Base-by-base conservation (phyloP, 1,140 invertebrate species). In the Mesaphorura yosii region DNA sequence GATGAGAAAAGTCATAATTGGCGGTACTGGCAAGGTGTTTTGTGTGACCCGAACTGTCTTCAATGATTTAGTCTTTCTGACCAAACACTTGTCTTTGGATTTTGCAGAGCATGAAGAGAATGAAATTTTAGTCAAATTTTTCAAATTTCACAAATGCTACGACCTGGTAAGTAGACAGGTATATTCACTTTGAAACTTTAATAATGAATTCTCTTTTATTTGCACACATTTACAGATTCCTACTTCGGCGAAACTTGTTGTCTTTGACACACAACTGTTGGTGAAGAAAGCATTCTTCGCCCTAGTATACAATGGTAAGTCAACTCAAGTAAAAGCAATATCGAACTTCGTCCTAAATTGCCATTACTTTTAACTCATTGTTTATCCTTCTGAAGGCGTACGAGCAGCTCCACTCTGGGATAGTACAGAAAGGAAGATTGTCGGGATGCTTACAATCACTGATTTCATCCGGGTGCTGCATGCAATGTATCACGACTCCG, bases 211-310 rank as follows among this genome's bases (percentile, higher is more conserved):
- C n/a, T n/a, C n/a, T n/a, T n/a, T n/a, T n/a, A n/a, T n/a, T n/a
- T n/a, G n/a, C n/a, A n/a, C n/a, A n/a, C n/a, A n/a, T n/a, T n/a
- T n/a, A n/a, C n/a, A n/a, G n/a, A 98, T 99, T 70, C 96, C 96
- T 41, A 96, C 92, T 39, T 96, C 91, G 70, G 91, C 93, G 50
- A 99, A 99, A 75, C 75, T 99, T 65, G 94, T 99, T 48, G 91
- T 99, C 45, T 98, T 99, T 73, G 95, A 99, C 73, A 98, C 93
- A n/a, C 87, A 95, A 67, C 76, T 99, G 27, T 82, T 95, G 48
- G 94, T 98, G 20, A 97, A 96, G 74, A 98, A 98, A 71, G 94
- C 94, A 25, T 98, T 98, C 73, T 98, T 92, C 75, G 95, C 94
- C 25, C 77, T 98, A 41, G 92, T 98, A 53, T 94, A 96, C 70